Evolutionary conservation across 1,140 invertebrate genomes (phyloP).

Genomic region (Melanaphis sacchari): DNA sequence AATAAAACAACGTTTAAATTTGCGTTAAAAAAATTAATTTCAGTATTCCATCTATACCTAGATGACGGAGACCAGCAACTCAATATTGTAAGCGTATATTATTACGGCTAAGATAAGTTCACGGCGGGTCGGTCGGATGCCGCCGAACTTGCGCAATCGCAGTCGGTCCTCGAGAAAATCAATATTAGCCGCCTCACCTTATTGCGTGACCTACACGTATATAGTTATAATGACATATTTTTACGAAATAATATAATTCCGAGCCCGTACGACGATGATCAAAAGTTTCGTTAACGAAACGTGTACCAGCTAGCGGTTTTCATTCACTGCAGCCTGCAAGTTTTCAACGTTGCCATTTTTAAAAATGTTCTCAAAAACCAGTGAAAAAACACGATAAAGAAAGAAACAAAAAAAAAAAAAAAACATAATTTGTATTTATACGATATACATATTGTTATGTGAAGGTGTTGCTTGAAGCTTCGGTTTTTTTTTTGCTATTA

Average conservation of each 20-base stretch:
- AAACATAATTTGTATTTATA: not conserved
- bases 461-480: not conserved
- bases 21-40: not conserved
- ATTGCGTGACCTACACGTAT: not conserved
- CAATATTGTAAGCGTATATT: not conserved
- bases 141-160: not conserved
- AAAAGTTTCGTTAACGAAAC: not conserved
- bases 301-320: not conserved
- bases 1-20: not conserved
- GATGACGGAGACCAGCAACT: not conserved
- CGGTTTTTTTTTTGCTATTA: not conserved
- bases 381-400: not conserved
- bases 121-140: slow-evolving; percentile 16
- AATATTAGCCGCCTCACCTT: slow-evolving; percentile 18
- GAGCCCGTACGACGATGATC: not conserved
- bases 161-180: not conserved
- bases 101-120: not conserved
- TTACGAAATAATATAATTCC: not conserved
- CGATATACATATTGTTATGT: not conserved
- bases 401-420: not conserved
- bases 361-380: not conserved
- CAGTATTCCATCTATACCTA: not conserved
- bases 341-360: not conserved
- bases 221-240: not conserved
- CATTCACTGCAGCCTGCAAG: not conserved